Evolutionary conservation across 1,140 invertebrate genomes (phyloP), one percentile per base, ranked within the genome.

Genomic region (Aphidius gifuensis): DNA sequence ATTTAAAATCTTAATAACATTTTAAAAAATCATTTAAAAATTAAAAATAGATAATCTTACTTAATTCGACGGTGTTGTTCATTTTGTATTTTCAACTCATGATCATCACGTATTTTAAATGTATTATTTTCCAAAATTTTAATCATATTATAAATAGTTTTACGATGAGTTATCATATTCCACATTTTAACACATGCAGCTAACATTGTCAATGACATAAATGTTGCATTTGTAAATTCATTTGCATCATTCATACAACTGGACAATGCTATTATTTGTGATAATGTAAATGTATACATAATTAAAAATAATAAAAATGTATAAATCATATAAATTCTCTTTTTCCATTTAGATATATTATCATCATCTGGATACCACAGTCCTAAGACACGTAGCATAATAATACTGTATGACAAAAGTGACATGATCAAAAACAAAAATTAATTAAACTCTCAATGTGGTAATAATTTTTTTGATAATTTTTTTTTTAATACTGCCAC

Each of bases 201-300:
- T 7, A 58, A 23, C 57, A 58, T 48, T 11, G 45, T 40, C 8
- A 58, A 5, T 9, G 48, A 39, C 57, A 58, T 58, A 45, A 58
- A 58, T 4, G 57, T 38, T 23, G 57, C 57, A n/a, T 58, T 49
- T 9, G 57, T 49, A 6, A 58, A 47, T 49, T 58, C 57, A 9
- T 58, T 39, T 3, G 57, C 39, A n/a, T 58, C 47, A 58, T 49
- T 11, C 4, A 49, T 11, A 21, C 46, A 58, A 5, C 8, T 11
- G 4, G 38, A 46, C 5, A 58, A 39, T n/a, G 45, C 45, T 5
- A 40, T 6, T 48, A 48, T 48, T 49, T 58, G 57, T 5, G 46
- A 40, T 4, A 58, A 48, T 42, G 46, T 47, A 38, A 58, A 58
- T 21, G 57, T 38, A 11, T 32, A 48, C 45, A 58, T 39, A 6